Percentiles rank a stretch among this genome's conserved stretches.
Conservation (phyloP, 2,888 invertebrate species). For the Eurytoma californica region DNA sequence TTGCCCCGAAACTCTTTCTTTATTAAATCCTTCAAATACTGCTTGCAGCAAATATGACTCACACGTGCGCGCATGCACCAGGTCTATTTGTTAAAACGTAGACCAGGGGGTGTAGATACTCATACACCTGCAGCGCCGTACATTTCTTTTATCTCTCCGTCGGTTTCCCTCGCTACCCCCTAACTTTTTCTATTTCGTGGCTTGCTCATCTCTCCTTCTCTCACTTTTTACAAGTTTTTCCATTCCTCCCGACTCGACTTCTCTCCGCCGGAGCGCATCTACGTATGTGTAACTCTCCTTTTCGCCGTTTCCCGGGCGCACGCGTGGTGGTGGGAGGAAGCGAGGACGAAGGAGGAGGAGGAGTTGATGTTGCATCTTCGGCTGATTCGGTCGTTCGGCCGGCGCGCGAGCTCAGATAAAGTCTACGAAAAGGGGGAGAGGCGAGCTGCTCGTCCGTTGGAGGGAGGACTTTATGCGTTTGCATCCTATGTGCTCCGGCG, state of each 20-base stretch:
- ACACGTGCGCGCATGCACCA: not conserved
- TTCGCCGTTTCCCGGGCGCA: slow-evolving; percentile 39
- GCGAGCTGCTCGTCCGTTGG: slow-evolving; percentile 37
- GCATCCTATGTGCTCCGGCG: slow-evolving; percentile 71
- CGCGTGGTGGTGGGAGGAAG: slow-evolving; percentile 12
- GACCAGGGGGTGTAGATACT: slow-evolving; percentile 13
- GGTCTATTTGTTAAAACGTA: slow-evolving; percentile 47
- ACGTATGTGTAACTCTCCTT: slow-evolving; percentile 49
- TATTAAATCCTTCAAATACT: too few relatives aligned
- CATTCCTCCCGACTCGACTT: slow-evolving; percentile 48
- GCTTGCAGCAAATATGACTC: slow-evolving; percentile 7
- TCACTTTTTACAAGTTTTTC: slow-evolving; percentile 54
- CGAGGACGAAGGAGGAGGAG: not conserved
- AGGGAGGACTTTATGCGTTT: slow-evolving; percentile 70
- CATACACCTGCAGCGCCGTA: slow-evolving; percentile 32
- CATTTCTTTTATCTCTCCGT: slow-evolving; percentile 53
- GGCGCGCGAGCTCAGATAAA: slow-evolving; percentile 59
- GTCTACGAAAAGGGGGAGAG: slow-evolving; percentile 37
- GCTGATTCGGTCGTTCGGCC: slow-evolving; percentile 62
- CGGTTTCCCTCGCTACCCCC: slow-evolving; percentile 27
- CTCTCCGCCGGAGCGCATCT: slow-evolving; percentile 29
- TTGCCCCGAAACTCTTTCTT: too few relatives aligned
- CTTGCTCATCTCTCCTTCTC: slow-evolving; percentile 23
- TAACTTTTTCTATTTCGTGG: slow-evolving; percentile 52
- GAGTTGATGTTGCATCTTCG: slow-evolving; percentile 55